Evolutionary conservation across 2,888 invertebrate species (phyloP).

Genomic region (Dorcus hopei): DNA sequence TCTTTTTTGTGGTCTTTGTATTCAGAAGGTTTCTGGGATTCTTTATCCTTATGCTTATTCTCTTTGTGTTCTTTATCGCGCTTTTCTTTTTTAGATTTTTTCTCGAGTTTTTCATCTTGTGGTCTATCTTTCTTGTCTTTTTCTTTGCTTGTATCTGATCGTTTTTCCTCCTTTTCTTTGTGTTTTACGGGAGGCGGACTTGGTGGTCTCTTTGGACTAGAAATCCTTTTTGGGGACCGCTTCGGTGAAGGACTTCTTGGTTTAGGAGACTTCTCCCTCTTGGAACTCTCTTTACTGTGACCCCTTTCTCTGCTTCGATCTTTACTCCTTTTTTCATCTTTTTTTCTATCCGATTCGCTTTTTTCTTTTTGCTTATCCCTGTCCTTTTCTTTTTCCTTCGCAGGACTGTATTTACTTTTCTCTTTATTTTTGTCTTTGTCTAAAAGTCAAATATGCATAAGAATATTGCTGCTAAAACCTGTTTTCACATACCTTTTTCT

Average conservation of each 20-base stretch:
- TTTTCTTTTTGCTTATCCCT: constrained; percentile 50
- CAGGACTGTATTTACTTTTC: constrained; percentile 56
- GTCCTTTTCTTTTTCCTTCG: constrained; percentile 51
- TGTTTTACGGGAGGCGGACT: constrained; percentile 25
- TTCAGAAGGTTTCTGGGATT: constrained; percentile 44
- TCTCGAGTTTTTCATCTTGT: constrained; percentile 27
- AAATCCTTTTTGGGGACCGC: constrained; percentile 40
- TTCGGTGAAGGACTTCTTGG: constrained; percentile 41
- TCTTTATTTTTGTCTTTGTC: constrained; percentile 39
- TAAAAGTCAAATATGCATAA: constrained; percentile 7
- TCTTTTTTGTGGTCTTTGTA: constrained; percentile 53
- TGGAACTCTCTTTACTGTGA: constrained; percentile 52
- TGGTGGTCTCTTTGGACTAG: constrained; percentile 41
- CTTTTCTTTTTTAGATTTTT: constrained; percentile 54
- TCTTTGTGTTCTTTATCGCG: constrained; percentile 59
- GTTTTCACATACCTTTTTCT: constrained; percentile 12
- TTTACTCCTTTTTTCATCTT: constrained; percentile 49
- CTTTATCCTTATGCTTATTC: constrained; percentile 41
- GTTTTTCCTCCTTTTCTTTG: constrained; percentile 37
- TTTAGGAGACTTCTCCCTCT: constrained; percentile 49
- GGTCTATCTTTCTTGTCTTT: constrained; percentile 30
- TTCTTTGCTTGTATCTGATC: constrained; percentile 40
- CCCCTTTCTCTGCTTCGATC: constrained; percentile 54
- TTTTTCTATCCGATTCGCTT: constrained; percentile 50
- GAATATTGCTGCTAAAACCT: background rate